These are phyloP conservation scores for Kradibia gibbosae DNA, from an alignment of 1,140 invertebrate genomes.

Conservation along the genomic window DNA sequence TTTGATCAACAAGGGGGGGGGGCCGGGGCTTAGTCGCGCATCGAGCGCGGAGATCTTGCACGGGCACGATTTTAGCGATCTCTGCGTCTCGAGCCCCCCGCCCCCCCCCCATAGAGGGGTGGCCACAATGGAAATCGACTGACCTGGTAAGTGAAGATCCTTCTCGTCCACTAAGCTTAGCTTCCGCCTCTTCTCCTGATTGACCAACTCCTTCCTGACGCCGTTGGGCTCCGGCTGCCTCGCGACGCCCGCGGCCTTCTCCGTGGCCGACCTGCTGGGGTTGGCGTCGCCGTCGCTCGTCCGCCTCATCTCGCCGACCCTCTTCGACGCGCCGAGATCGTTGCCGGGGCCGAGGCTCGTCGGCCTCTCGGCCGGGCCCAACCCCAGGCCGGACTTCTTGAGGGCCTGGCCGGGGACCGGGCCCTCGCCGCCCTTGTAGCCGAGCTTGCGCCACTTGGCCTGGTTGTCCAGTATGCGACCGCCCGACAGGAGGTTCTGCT, in stretches of 20 bases:
- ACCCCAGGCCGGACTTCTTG: conserved; percentile 12
- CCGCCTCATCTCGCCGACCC: conserved; percentile 68
- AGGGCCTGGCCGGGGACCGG: conserved; percentile 57
- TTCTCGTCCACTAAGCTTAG: conserved; percentile 70
- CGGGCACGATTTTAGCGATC: too few relatives aligned
- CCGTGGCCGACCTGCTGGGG: conserved; percentile 49
- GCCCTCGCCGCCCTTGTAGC: conserved; percentile 64
- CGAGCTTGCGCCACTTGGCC: conserved; percentile 69
- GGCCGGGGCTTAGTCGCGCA: too few relatives aligned
- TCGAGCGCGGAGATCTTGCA: too few relatives aligned
- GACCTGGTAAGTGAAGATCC: conserved; percentile 68
- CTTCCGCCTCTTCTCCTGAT: conserved; percentile 68
- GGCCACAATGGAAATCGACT: conserved; percentile 5
- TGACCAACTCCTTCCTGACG: conserved; percentile 67
- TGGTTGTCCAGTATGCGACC: conserved; percentile 70
- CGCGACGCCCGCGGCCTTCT: conserved; percentile 61
- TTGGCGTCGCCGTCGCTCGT: conserved; percentile 72
- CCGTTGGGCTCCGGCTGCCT: conserved; percentile 68
- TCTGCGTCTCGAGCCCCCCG: too few relatives aligned
- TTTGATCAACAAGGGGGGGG: too few relatives aligned
- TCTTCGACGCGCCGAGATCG: conserved; percentile 64
- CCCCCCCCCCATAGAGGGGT: too few relatives aligned
- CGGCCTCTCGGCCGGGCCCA: conserved; percentile 46
- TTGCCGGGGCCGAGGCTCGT: conserved; percentile 57
- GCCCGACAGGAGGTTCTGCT: conserved; percentile 70